Evolutionary conservation across 2,113 vertebrate genomes (phyloP), one percentile per base, ranked within the genome.

Genomic region (Corythornis madagascariensis): DNA sequence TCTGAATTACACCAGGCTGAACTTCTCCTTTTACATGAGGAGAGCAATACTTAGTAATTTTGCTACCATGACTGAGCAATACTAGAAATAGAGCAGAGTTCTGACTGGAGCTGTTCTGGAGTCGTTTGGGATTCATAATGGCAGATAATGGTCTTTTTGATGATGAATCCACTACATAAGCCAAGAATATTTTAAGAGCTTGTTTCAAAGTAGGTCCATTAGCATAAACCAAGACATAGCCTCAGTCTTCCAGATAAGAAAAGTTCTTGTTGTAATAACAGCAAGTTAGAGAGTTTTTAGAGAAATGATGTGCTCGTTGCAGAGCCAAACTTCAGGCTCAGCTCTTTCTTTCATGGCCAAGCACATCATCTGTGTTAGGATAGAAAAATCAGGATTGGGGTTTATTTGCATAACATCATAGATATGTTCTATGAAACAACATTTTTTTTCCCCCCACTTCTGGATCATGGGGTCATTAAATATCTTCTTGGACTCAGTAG

Each of bases 61-160:
- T 91, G 56, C 75, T 76, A 6, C 87, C 75, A 96, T 94, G 89
- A 91, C 84, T 85, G 65, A 83, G 92, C 92, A 89, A 64, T 80
- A 83, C 69, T 74, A 89, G 84, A 88, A 93, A 92, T 61, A 92
- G 81, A 83, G 76, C 43, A 26, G 35, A 83, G 59, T 74, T 95
- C 79, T 92, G 80, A 86, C 88, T 87, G 60, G 95, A 94, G 67
- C 72, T 16, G 71, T 91, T 92, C 60, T 64, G 28, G 43, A 76
- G 84, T 83, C 64, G 1, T 92, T 95, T 80, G 88, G 67, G 73
- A 96, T 92, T 95, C 82, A 74, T 95, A 92, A 83, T 88, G 76
- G 48, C 52, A 83, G 88, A 83, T 95, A 95, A 94, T 88, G 61
- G 80, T 88, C 72, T 93, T 96, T 96, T 94, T 89, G 67, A 91